Evolutionary conservation across 1,140 invertebrate genomes (phyloP).

Genomic region (Thaumetopoea pityocampa): DNA sequence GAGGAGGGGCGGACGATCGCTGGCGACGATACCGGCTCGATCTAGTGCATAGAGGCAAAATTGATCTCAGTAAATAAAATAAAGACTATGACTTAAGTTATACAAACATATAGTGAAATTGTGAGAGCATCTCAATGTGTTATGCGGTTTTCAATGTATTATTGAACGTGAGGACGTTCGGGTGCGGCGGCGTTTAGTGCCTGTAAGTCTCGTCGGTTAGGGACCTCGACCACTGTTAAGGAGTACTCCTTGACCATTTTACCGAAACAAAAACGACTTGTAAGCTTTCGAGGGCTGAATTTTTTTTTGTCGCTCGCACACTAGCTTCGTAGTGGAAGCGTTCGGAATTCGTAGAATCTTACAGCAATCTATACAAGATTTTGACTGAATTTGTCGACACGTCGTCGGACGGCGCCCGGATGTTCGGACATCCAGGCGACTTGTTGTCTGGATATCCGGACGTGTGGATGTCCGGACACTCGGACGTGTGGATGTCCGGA

Average conservation of each 20-base stretch:
- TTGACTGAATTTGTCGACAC: constrained; percentile 40
- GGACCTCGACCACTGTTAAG: constrained; percentile 65
- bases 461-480: too few species aligned
- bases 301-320: constrained; percentile 30
- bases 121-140: constrained; percentile 60
- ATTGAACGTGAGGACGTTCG: constrained; percentile 54
- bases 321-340: constrained; percentile 9
- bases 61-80: constrained; percentile 72
- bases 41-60: constrained; percentile 64
- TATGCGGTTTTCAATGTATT: constrained; percentile 69
- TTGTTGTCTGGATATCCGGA: too few species aligned
- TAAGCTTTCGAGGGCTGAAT: constrained; percentile 42
- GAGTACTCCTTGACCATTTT: constrained; percentile 51
- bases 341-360: constrained; percentile 52
- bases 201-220: constrained; percentile 63
- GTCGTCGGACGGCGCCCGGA: too few species aligned
- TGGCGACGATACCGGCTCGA: constrained; percentile 35
- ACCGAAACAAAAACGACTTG: constrained; percentile 54
- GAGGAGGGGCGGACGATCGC: constrained; percentile 19
- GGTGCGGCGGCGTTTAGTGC: constrained; percentile 67
- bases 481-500: too few species aligned
- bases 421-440: too few species aligned
- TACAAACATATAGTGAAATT: constrained; percentile 69
- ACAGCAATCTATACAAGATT: constrained; percentile 40
- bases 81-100: constrained; percentile 61